Conservation (phyloP, 2,113 vertebrate species). For the Calidris pygmaea region DNA sequence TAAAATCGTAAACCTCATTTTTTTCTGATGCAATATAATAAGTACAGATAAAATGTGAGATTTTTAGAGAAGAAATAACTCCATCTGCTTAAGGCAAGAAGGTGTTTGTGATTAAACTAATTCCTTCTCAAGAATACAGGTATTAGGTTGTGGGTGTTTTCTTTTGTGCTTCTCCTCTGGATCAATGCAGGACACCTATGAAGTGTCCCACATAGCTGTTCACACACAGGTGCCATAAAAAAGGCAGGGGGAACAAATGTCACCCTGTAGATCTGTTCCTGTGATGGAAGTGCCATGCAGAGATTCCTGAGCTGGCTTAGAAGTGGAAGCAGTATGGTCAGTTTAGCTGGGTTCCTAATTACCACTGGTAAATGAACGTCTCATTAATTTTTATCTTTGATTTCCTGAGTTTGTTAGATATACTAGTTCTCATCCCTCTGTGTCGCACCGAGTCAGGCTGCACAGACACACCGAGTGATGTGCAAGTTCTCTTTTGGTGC, state of each 20-base stretch:
- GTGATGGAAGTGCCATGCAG: neutral
- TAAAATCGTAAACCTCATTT: neutral
- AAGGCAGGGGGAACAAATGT: neutral
- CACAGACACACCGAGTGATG: accelerated
- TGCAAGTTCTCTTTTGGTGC: neutral
- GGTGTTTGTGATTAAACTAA: neutral
- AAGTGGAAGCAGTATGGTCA: neutral
- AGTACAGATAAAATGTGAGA: neutral
- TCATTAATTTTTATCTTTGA: neutral
- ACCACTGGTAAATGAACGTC: neutral
- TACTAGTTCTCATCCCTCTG: neutral
- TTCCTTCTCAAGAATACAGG: neutral
- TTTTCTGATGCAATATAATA: neutral
- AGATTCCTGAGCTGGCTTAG: neutral
- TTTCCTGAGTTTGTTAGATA: neutral
- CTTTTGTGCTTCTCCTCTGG: neutral
- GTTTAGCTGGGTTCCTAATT: neutral
- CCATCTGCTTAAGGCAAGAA: neutral
- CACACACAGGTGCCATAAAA: neutral
- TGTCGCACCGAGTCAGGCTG: neutral
- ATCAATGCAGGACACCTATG: neutral
- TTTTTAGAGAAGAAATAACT: neutral
- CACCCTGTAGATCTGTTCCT: neutral
- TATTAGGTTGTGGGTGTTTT: neutral
- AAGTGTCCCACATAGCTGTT: neutral